phyloP scores from a whole-genome alignment of 92 coral and sea anemone genomes.

The Zoanthus solanderi region DNA sequence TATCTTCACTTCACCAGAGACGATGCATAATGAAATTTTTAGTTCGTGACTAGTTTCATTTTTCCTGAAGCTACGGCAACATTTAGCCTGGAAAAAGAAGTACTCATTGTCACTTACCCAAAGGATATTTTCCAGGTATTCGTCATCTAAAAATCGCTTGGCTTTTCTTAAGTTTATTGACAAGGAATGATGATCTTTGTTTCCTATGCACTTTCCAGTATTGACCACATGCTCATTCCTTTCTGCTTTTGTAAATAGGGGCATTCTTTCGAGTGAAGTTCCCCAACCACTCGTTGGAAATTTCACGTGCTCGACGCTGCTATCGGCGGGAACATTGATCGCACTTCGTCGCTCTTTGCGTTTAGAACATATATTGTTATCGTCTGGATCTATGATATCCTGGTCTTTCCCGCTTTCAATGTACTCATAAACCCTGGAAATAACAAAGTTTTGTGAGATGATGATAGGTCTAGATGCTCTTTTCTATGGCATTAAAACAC shows the following conservation, averaged over 20 bases:
- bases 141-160: constrained; percentile 55
- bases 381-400: too few species aligned
- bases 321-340: too few species aligned
- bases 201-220: constrained; percentile 49
- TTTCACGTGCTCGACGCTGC: neutral
- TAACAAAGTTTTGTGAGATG: too few species aligned
- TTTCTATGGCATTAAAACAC: too few species aligned
- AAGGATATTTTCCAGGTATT: constrained; percentile 55
- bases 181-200: constrained; percentile 47
- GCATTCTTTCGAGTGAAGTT: constrained; percentile 35
- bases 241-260: constrained; percentile 45
- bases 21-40: constrained; percentile 42
- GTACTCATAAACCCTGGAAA: too few species aligned
- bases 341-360: too few species aligned
- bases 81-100: constrained; percentile 50
- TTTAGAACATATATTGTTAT: too few species aligned
- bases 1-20: constrained; percentile 46
- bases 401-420: too few species aligned
- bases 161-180: constrained; percentile 47
- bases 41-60: constrained; percentile 37
- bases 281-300: neutral
- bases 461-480: too few species aligned
- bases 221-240: constrained; percentile 39
- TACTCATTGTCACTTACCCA: constrained; percentile 23
- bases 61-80: constrained; percentile 60